Evolutionary conservation across 2,113 vertebrate genomes (phyloP), one percentile per base, ranked within the genome.

Genomic region (Petroica traversi): DNA sequence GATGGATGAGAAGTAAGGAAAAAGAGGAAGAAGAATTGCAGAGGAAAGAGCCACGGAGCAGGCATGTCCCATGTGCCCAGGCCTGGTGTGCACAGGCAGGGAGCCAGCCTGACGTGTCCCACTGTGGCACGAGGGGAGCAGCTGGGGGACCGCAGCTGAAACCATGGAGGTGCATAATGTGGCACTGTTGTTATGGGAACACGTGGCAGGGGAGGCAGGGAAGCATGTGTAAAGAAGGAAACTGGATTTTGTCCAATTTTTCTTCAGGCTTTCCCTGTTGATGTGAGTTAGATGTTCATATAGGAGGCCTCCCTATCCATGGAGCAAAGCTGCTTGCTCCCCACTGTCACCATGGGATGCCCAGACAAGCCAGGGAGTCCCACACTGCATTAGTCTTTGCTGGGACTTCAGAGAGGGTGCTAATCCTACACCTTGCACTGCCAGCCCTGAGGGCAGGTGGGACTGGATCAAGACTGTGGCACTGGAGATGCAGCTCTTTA

Each of bases 391-490:
- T 16, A 41, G 14, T 29, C 72, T 49, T 43, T 59, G 57, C 62
- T 69, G 46, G 33, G 72, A 57, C 29, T 57, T 68, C 45, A 51
- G 22, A 20, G 40, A 51, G 31, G n/a, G 12, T 9, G 84, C 18
- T 41, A 29, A 19, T 19, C 33, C 68, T 58, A 34, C 55, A 72
- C 66, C 71, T 36, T n/a, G 52, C 46, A 23, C 38, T 71, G 62
- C n/a, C 58, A 38, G 49, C 6, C 10, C 74, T 14, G 45, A 0
- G 1, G n/a, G 58, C n/a, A 59, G 45, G 48, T 25, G 34, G 58
- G 25, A 34, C 23, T 40, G 1, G 1, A 10, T 2, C 0, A 0
- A 66, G 45, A 19, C 41, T 15, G 20, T 12, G 36, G 36, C 29
- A n/a, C 33, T 20, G 0, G 20, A 73, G 52, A 78, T 41, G 36